Evolutionary conservation across 2,113 vertebrate species (phyloP).

Genomic region (Protobothrops flavoviridis): DNA sequence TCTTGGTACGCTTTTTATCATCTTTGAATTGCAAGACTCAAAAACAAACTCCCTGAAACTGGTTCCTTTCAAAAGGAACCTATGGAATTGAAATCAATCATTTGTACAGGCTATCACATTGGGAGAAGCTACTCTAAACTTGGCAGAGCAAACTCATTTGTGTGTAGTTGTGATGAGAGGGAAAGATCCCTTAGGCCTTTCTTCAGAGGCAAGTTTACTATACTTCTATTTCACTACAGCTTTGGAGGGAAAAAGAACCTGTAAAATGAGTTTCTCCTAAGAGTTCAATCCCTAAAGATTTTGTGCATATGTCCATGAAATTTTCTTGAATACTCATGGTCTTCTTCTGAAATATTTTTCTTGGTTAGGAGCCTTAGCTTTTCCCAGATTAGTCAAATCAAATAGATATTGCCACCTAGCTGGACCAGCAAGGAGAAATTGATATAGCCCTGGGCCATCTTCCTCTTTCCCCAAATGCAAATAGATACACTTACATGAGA

Average conservation of each 20-base stretch:
- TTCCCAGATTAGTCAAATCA: neutral
- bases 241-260: no score
- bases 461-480: neutral
- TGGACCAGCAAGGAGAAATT: neutral
- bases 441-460: neutral
- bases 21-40: neutral
- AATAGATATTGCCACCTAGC: neutral
- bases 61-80: neutral
- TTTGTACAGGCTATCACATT: neutral
- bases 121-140: neutral
- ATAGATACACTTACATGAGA: conserved; percentile 66
- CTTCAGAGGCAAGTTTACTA: neutral
- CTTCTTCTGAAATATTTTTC: neutral
- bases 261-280: neutral
- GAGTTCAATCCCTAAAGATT: neutral
- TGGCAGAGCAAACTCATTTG: neutral
- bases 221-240: neutral
- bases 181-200: neutral
- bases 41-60: neutral
- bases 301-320: neutral
- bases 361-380: neutral
- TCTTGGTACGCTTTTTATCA: neutral
- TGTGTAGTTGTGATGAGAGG: neutral
- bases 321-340: neutral
- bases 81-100: neutral